Evolutionary conservation across 2,797 vertebrate species (phyloP), one percentile per base, ranked within the genome.

Genomic region (Chloroceryle amazona): DNA sequence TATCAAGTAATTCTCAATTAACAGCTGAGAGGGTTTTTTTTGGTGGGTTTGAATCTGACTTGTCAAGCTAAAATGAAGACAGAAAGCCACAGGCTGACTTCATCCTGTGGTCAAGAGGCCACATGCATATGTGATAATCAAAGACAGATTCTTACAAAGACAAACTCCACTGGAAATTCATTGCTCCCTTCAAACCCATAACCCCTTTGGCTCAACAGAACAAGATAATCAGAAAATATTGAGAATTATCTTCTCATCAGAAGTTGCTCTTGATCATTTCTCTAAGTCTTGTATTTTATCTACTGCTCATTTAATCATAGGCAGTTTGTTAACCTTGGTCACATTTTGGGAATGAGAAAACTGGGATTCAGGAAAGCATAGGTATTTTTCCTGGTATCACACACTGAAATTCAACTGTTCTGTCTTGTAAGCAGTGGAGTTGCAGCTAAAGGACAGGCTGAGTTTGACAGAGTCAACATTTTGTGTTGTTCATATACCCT

Each of bases 21-120:
- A 79, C 11, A 57, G 26, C 5, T n/a, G 28, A 20, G 21, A 42
- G 13, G 9, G 0, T 0, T 0, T 13, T n/a, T 80, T 89, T 82
- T 16, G 1, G 6, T 31, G 29, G 14, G 6, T 60, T 83, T 74
- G 21, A 31, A 25, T 74, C 29, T 55, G 41, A 49, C 10, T 3
- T 0, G 0, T 44, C 20, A 49, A 49, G 11, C 5, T 76, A 67
- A 84, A 87, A 60, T 7, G 39, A 67, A 80, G 52, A 70, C 3
- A 28, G 25, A 82, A 89, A 75, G 22, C 8, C 47, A 22, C 35
- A 60, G 23, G 31, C 2, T 86, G 67, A 22, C 22, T 78, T 93
- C 10, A 15, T 71, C 28, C 39, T 41, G 13, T 63, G 39, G 44
- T 62, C 42, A 51, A 66, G 68, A 70, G 65, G 60, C 23, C n/a